Conservation (phyloP, 2,888 invertebrate genomes). For the Eupithecia pulchellata region DNA sequence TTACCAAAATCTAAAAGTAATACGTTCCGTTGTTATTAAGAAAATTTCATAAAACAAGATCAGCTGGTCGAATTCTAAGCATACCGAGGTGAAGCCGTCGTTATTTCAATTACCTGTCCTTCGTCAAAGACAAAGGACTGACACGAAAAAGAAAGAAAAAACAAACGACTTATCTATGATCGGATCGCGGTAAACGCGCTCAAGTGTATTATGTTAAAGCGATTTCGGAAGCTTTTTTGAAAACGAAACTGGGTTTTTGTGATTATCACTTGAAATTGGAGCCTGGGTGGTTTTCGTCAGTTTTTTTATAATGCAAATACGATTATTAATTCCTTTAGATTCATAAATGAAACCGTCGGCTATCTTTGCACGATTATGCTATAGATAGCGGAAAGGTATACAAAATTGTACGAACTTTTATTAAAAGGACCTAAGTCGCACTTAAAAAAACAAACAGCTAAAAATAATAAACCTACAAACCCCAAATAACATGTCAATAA, state of each 20-base stretch:
- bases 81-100: slow-evolving; percentile 77
- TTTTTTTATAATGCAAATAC: neutral
- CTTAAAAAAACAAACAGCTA: slow-evolving; percentile 5
- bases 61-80: slow-evolving; percentile 82
- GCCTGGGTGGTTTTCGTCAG: slow-evolving; percentile 49
- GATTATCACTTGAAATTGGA: slow-evolving; percentile 40
- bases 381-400: neutral
- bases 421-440: neutral
- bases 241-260: slow-evolving; percentile 39
- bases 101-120: slow-evolving; percentile 84
- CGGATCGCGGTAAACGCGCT: slow-evolving; percentile 83
- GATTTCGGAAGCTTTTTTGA: slow-evolving; percentile 74
- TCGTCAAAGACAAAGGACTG: slow-evolving; percentile 85
- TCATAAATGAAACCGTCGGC: neutral
- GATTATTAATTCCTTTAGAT: neutral
- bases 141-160: slow-evolving; percentile 72
- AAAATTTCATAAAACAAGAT: slow-evolving; percentile 46
- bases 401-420: neutral
- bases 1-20: neutral
- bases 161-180: slow-evolving; percentile 81
- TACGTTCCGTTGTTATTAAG: neutral
- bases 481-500: slow-evolving; percentile 35
- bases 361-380: neutral
- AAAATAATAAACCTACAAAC: slow-evolving; percentile 18
- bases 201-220: slow-evolving; percentile 78